A percentile compares a stretch with the other conserved stretches of the same genome.
These are phyloP conservation scores for Tamias sibiricus DNA, from an alignment of 2,113 vertebrate species.

Conservation along the genomic window DNA sequence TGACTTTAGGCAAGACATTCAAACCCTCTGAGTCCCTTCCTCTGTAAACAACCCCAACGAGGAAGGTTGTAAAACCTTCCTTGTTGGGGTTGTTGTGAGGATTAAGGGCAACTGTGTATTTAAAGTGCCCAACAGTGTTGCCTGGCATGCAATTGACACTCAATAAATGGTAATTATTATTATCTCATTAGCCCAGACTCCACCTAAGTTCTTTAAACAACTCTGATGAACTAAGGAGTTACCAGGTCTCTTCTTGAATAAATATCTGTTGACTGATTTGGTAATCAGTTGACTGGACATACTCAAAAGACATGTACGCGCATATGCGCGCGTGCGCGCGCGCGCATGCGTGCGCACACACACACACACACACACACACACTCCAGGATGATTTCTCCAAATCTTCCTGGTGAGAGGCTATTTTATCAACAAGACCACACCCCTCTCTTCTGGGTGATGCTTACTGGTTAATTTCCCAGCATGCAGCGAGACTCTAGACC, in stretches of 20 bases:
- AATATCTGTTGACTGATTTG: slow-evolving; percentile 73
- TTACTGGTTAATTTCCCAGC: background rate
- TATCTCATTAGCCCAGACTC: slow-evolving; percentile 67
- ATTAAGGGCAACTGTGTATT: slow-evolving; percentile 25
- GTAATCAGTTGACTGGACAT: slow-evolving; percentile 51
- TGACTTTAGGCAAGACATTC: slow-evolving; percentile 10
- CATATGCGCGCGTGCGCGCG: background rate
- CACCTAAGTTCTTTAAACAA: slow-evolving; percentile 72
- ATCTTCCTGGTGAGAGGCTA: background rate
- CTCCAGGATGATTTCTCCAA: background rate
- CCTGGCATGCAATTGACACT: slow-evolving; percentile 17
- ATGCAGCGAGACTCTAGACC: background rate
- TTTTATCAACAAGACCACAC: background rate
- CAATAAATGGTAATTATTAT: slow-evolving; percentile 73
- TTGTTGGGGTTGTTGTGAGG: slow-evolving; percentile 24
- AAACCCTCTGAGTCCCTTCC: background rate
- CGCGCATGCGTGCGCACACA: background rate
- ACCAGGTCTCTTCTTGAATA: slow-evolving; percentile 59
- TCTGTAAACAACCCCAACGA: background rate
- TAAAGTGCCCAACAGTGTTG: slow-evolving; percentile 43
- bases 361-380: background rate
- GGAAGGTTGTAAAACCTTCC: slow-evolving; percentile 36
- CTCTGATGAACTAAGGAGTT: slow-evolving; percentile 31
- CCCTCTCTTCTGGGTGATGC: background rate
- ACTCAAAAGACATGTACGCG: background rate